Conservation (phyloP, 1,140 invertebrate genomes). For the Atta cephalotes region DNA sequence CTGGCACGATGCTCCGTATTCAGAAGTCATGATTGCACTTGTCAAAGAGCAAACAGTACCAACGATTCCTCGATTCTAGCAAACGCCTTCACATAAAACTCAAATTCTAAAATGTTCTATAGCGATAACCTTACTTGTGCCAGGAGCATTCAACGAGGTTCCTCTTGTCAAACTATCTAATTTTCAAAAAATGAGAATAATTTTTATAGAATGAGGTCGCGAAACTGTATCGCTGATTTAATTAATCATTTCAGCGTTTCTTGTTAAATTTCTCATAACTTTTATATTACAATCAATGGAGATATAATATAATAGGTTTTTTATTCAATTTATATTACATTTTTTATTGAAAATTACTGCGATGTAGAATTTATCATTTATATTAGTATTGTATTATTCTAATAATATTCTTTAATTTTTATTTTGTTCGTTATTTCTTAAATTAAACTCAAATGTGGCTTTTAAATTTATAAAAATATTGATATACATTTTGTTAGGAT, state of each 20-base stretch:
- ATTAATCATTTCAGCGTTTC: not conserved
- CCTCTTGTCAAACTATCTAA: not conserved
- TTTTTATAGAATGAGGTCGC: not conserved
- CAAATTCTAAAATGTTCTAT: conserved; percentile 36
- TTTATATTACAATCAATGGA: not conserved
- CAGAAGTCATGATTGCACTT: conserved; percentile 55
- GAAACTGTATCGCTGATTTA: not conserved
- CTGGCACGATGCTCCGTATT: conserved; percentile 40
- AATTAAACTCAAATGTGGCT: not conserved
- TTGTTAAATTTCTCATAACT: not conserved
- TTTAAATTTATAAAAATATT: not conserved
- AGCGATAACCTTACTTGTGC: conserved; percentile 39
- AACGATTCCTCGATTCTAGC: conserved; percentile 47
- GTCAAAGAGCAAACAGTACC: conserved; percentile 57
- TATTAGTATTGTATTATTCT: not conserved
- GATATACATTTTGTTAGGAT: not conserved
- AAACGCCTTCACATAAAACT: conserved; percentile 33
- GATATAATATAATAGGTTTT: not conserved
- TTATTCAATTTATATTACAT: conserved; percentile 1
- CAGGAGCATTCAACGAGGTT: not conserved
- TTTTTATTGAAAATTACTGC: not conserved
- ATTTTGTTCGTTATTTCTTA: not conserved
- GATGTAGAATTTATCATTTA: not conserved
- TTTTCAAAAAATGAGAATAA: conserved; percentile 12
- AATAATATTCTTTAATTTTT: conserved; percentile 1